Base-by-base conservation (phyloP, 2,888 invertebrate species). In the Leptarthrus brevirostris region DNA sequence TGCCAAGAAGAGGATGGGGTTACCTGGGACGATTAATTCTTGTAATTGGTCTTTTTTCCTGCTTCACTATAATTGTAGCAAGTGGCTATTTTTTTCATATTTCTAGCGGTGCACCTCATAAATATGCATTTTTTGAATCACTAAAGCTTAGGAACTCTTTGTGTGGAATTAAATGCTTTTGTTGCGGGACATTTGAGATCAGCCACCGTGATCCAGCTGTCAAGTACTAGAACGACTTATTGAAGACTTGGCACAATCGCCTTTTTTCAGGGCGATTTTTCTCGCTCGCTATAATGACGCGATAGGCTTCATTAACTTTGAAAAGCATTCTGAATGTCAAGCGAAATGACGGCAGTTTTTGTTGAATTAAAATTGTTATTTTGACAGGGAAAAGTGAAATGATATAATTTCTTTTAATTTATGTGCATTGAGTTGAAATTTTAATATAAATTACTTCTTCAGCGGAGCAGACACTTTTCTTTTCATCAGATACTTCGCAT, bases 1-100 rank as follows among this genome's bases (percentile, higher is more conserved):
- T 26, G n/a, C 12, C 8, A 44, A 20, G n/a, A 6, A 4, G 26
- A n/a, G 12, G 26, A 14, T 40, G 44, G 61, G 58, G 34, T n/a
- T 58, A 75, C 73, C 72, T 72, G 58, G 75, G 72, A 66, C 72
- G 66, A 75, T 75, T 72, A 75, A 75, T 75, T 75, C 72, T 18
- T 72, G 36, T 74, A 74, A 74, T 74, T 74, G n/a, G 6, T 54
- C 14, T 54, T 5, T 14, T 69, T 26, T 44, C 12, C 44, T 47
- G 44, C 20, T 44, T 44, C 26, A 24, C 44, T 18, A 34, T 69
- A 52, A 69, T 69, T 52, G 69, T 52, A 18, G 69, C 69, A 69
- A 69, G 69, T 69, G 69, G 49, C 52, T 69, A 52, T 34, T 69
- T 69, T 69, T 18, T 69, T 52, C 14, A 24, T 34, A 34, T 30